Percentiles rank a stretch among this genome's conserved stretches.
Evolutionary conservation across 2,797 vertebrate genomes (phyloP).

Genomic region (Crax fasciolata): DNA sequence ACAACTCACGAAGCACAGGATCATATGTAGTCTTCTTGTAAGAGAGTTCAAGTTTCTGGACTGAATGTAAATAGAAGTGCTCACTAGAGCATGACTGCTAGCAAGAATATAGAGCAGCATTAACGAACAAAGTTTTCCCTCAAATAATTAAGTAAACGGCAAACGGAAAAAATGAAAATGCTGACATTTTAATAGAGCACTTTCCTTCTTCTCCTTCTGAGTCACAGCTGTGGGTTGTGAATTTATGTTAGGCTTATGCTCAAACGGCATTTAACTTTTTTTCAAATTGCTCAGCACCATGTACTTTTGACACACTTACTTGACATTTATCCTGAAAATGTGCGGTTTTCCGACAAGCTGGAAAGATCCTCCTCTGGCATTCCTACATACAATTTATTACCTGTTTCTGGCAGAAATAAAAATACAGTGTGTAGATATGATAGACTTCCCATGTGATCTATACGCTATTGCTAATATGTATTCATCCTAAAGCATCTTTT

Average conservation of each 20-base stretch:
- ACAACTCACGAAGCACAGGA: neutral
- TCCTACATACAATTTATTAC: neutral
- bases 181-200: constrained; percentile 66
- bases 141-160: constrained; percentile 42
- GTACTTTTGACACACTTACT: neutral
- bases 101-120: neutral
- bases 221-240: constrained; percentile 28
- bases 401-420: neutral
- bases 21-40: neutral
- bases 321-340: too few relatives aligned
- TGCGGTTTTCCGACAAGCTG: neutral
- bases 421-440: neutral
- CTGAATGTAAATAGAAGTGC: neutral
- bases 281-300: neutral
- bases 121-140: constrained; percentile 36
- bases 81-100: neutral
- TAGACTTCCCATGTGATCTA: neutral
- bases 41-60: constrained; percentile 9
- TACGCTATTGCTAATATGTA: neutral
- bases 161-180: constrained; percentile 42
- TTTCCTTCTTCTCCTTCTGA: constrained; percentile 29
- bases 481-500: neutral
- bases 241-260: neutral
- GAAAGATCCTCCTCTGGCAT: neutral
- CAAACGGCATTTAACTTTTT: constrained; percentile 4